Evolutionary conservation across 1,140 invertebrate species (phyloP).

Genomic region (Pygmarrhopalites habei): DNA sequence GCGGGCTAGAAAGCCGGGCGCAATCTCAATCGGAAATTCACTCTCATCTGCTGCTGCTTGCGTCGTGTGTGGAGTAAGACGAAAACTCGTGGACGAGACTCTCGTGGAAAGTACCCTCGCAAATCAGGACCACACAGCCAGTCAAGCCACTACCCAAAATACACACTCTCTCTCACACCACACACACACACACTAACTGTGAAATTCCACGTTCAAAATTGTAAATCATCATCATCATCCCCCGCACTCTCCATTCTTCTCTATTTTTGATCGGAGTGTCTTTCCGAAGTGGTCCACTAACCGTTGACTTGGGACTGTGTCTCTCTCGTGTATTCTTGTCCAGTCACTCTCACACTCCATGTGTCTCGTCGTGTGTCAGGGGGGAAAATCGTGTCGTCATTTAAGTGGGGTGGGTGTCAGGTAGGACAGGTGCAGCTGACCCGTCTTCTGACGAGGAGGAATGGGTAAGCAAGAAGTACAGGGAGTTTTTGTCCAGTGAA

Average conservation of each 20-base stretch:
- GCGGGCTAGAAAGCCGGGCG: slow-evolving; percentile 6
- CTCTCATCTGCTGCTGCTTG: too few relatives aligned
- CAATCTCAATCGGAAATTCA: slow-evolving; percentile 7
- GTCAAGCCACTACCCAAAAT: too few relatives aligned
- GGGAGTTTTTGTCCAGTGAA: too few relatives aligned
- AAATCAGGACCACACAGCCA: too few relatives aligned
- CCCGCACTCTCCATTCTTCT: neutral
- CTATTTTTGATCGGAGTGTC: neutral
- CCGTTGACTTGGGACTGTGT: too few relatives aligned
- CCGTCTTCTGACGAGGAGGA: neutral
- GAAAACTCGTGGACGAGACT: too few relatives aligned
- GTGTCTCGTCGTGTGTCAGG: neutral
- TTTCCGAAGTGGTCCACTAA: neutral
- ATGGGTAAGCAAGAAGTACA: neutral
- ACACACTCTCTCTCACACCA: too few relatives aligned
- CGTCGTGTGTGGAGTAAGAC: too few relatives aligned
- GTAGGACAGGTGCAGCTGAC: neutral
- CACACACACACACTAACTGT: too few relatives aligned
- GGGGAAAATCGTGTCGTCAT: neutral
- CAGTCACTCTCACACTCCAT: neutral
- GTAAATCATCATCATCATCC: neutral
- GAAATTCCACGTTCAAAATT: too few relatives aligned
- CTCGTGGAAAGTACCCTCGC: too few relatives aligned
- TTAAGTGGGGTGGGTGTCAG: neutral
- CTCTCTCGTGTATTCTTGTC: neutral